Evolutionary conservation across 2,888 invertebrate species (phyloP).

Genomic region (Chalcis sispes): DNA sequence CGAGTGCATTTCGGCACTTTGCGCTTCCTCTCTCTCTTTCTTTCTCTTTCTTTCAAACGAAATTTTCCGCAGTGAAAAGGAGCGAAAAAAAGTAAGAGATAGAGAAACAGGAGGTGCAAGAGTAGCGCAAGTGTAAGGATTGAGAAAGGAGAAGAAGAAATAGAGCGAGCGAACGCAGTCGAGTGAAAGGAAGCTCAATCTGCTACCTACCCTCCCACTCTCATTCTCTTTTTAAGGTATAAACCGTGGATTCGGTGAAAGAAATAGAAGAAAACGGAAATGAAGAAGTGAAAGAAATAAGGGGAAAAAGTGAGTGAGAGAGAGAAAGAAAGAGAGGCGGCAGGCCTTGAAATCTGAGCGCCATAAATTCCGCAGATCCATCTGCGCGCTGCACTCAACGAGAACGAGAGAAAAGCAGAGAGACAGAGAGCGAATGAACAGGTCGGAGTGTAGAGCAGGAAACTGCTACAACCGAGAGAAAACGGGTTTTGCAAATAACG

Average conservation of each 20-base stretch:
- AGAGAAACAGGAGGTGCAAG: no score
- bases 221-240: background rate
- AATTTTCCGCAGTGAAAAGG: no score
- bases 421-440: no score
- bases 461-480: slow-evolving; percentile 35
- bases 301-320: background rate
- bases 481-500: slow-evolving; percentile 49
- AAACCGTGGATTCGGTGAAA: background rate
- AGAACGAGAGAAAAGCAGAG: no score
- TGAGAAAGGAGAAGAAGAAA: background rate
- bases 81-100: no score
- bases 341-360: slow-evolving; percentile 25
- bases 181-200: slow-evolving; percentile 5
- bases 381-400: background rate
- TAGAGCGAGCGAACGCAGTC: background rate
- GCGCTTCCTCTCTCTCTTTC: no score
- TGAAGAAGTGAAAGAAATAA: background rate
- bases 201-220: background rate
- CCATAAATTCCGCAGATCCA: slow-evolving; percentile 52
- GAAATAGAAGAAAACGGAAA: slow-evolving; percentile 2
- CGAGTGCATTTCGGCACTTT: no score
- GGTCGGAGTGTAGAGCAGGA: no score
- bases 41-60: no score
- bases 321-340: background rate
- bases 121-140: no score